Conservation (phyloP, 2,797 vertebrate species). For the Eulemur albifrons region DNA sequence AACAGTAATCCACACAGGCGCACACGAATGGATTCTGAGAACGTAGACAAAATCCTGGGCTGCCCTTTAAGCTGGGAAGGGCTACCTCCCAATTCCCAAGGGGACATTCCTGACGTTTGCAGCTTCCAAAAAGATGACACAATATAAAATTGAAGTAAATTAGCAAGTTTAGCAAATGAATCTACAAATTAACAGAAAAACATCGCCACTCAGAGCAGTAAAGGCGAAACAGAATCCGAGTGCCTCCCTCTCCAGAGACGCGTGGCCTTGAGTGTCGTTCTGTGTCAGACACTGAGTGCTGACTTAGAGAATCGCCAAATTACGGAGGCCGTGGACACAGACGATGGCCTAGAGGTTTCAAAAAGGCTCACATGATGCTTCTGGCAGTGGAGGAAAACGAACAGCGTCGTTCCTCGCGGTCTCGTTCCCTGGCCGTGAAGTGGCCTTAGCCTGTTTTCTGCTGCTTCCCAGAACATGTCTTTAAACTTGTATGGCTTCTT, state of each 20-base stretch:
- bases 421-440: rapidly evolving
- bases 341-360: rapidly evolving
- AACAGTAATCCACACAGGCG: rapidly evolving
- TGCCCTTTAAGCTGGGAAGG: neutral
- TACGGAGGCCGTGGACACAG: neutral
- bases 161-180: neutral
- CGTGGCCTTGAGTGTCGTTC: rapidly evolving
- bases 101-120: rapidly evolving
- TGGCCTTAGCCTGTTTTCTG: rapidly evolving
- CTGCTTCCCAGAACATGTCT: rapidly evolving
- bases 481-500: neutral
- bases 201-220: neutral
- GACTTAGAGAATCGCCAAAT: neutral
- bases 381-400: rapidly evolving
- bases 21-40: neutral
- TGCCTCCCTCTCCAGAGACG: rapidly evolving
- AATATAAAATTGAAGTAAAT: neutral
- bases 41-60: rapidly evolving
- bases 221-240: rapidly evolving
- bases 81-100: rapidly evolving
- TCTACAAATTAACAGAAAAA: neutral
- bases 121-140: neutral
- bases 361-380: rapidly evolving
- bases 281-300: neutral
- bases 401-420: rapidly evolving